Percentiles rank a stretch among this genome's conserved stretches.
phyloP scores from a whole-genome alignment of 2,888 invertebrate species.

The Drosophila peninsularis region DNA sequence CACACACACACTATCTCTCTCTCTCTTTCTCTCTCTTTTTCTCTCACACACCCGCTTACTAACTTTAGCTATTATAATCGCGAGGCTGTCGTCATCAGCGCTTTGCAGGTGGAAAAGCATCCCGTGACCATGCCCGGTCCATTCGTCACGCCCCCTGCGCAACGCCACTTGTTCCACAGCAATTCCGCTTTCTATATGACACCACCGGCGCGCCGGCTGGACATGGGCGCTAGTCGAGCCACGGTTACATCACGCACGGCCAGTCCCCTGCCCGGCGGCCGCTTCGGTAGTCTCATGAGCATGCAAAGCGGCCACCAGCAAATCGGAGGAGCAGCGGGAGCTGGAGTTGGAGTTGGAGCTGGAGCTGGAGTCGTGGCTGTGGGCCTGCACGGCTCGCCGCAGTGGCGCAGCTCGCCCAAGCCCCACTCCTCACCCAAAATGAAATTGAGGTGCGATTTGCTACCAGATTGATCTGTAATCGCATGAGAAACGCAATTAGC shows the following conservation, averaged over 20 bases:
- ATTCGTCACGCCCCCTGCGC: slow-evolving; percentile 89
- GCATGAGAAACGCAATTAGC: slow-evolving; percentile 31
- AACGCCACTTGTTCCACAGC: slow-evolving; percentile 86
- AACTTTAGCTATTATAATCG: slow-evolving; percentile 93
- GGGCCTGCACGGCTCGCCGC: slow-evolving; percentile 86
- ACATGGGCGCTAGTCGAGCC: slow-evolving; percentile 77
- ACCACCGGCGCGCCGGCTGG: slow-evolving; percentile 88
- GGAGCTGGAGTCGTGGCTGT: slow-evolving; percentile 3
- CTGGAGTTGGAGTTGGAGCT: slow-evolving; percentile 20
- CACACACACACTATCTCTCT: slow-evolving; percentile 10
- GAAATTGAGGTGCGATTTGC: slow-evolving; percentile 91
- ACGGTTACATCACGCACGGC: slow-evolving; percentile 80
- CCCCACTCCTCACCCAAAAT: slow-evolving; percentile 95
- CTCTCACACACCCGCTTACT: slow-evolving; percentile 30
- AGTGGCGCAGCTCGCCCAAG: slow-evolving; percentile 86
- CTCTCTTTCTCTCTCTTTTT: slow-evolving; percentile 2
- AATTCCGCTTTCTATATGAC: slow-evolving; percentile 89
- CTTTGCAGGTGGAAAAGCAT: slow-evolving; percentile 96
- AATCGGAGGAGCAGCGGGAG: slow-evolving; percentile 41
- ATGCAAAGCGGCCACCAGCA: slow-evolving; percentile 85
- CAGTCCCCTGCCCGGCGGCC: slow-evolving; percentile 87
- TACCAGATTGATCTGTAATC: neutral
- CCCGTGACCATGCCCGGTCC: slow-evolving; percentile 95
- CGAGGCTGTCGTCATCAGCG: slow-evolving; percentile 96
- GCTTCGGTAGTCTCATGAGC: slow-evolving; percentile 88